A percentile compares a stretch with the other conserved stretches of the same genome.
Conservation (phyloP, 2,113 vertebrate genomes). For the Engystomops pustulosus region DNA sequence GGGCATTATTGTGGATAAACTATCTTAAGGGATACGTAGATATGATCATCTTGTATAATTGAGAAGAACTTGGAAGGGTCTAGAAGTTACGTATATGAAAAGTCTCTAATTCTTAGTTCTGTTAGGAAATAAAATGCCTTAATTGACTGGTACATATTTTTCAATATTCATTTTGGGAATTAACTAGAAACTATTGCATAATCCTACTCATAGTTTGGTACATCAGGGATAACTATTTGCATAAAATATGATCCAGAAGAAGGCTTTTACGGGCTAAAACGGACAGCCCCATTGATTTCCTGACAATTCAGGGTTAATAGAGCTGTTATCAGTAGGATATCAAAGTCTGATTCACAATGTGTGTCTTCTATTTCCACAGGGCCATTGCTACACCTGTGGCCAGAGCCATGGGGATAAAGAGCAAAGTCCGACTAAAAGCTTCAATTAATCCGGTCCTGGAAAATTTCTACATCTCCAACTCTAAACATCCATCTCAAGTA, state of each 20-base stretch:
- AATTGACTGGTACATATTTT: background rate
- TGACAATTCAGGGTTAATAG: background rate
- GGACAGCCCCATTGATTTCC: background rate
- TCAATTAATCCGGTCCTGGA: slow-evolving; percentile 50
- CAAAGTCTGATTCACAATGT: slow-evolving; percentile 25
- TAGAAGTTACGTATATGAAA: no score
- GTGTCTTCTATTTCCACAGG: slow-evolving; percentile 42
- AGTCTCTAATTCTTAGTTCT: background rate
- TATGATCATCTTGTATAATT: no score
- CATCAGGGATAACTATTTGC: background rate
- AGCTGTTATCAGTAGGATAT: background rate
- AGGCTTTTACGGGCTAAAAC: background rate
- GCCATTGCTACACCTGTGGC: slow-evolving; percentile 57
- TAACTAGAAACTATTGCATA: background rate
- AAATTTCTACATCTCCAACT: slow-evolving; percentile 47
- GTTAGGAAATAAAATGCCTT: background rate
- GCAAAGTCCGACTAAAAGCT: slow-evolving; percentile 54
- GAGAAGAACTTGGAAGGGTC: no score
- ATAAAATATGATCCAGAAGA: background rate
- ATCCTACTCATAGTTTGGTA: background rate
- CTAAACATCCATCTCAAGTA: slow-evolving; percentile 57
- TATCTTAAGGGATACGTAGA: no score
- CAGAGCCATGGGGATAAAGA: slow-evolving; percentile 52
- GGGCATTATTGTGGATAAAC: no score
- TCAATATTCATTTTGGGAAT: background rate